Evolutionary conservation across 1,140 invertebrate genomes (phyloP).

Genomic region (Anastatus disparis): DNA sequence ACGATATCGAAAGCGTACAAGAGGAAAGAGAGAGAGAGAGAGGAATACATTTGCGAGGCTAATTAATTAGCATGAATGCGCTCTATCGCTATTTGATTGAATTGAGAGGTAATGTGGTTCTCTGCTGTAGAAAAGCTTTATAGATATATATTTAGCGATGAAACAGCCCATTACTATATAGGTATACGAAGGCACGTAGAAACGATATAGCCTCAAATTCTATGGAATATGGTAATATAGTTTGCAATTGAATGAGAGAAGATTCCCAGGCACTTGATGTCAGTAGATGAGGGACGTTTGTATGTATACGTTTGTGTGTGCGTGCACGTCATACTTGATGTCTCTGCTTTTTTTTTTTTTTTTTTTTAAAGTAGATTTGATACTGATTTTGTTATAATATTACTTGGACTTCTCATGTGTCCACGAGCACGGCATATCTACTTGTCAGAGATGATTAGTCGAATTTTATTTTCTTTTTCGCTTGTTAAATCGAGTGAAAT

Average conservation of each 20-base stretch:
- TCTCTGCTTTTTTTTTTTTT: not conserved
- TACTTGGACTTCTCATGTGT: no score
- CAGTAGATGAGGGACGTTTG: no score
- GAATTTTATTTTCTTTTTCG: no score
- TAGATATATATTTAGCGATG: no score
- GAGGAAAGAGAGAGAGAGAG: not conserved
- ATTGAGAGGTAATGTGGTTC: slow-evolving; percentile 40
- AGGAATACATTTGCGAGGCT: slow-evolving; percentile 20
- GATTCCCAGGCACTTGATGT: not conserved
- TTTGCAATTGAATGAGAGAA: slow-evolving; percentile 18
- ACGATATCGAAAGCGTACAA: not conserved
- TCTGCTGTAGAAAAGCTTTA: no score
- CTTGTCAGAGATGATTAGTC: no score
- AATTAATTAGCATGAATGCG: slow-evolving; percentile 57
- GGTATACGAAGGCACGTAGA: no score
- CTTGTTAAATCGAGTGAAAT: no score
- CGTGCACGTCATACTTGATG: slow-evolving; percentile 2
- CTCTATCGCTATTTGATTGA: no score
- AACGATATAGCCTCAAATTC: not conserved
- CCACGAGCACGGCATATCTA: not conserved
- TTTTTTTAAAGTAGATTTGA: no score
- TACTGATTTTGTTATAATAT: not conserved
- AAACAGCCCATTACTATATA: no score
- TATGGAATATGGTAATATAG: slow-evolving; percentile 2
- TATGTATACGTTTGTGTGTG: no score